Base-by-base conservation (phyloP, 2,888 invertebrate species). In the Hermaeophaga mercurialis region DNA sequence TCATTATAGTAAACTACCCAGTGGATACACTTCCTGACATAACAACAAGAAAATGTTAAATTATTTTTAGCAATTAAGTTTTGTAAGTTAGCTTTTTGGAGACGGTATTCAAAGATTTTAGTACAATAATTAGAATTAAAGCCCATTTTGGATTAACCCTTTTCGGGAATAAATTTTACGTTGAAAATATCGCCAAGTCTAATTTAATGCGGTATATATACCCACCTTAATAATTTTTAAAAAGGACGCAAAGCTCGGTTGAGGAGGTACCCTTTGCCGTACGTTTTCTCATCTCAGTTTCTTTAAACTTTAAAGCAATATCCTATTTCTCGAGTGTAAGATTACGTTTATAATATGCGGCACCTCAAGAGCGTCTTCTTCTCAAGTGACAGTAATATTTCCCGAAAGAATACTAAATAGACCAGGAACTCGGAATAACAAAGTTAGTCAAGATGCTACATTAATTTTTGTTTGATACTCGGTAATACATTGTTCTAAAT, bases 281-380 rank as follows among this genome's bases (percentile, higher is more conserved):
- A 18, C 19, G 11, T 38, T 36, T 19, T 36, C 48, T 14, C 36
- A 24, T 43, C 43, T 41, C 41, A 24, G 26, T 43, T 12, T 43
- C 26, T 43, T 18, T 24, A 22, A 43, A 18, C 43, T 24, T 43
- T 33, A 50, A n/a, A 33, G 50, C 33, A 50, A 50, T 50, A 43
- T 50, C 33, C 43, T 22, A 24, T 33, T 39, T 50, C 50, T 43
- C 22, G 43, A 50, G 50, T 50, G 41, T 22, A 50, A 50, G 38
- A 50, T 50, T 50, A 43, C 43, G 24, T 50, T 50, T 43, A 43
- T 50, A 50, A 50, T 50, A 43, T 43, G 43, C 50, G 43, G 50
- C 50, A 50, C 50, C 50, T 50, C 50, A 22, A 50, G 50, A 50
- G 41, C 50, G 11, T 8, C 19, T 12, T 50, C 41, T 43, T 33